Evolutionary conservation across 2,888 invertebrate genomes (phyloP).

Genomic region (Cephus spinipes): DNA sequence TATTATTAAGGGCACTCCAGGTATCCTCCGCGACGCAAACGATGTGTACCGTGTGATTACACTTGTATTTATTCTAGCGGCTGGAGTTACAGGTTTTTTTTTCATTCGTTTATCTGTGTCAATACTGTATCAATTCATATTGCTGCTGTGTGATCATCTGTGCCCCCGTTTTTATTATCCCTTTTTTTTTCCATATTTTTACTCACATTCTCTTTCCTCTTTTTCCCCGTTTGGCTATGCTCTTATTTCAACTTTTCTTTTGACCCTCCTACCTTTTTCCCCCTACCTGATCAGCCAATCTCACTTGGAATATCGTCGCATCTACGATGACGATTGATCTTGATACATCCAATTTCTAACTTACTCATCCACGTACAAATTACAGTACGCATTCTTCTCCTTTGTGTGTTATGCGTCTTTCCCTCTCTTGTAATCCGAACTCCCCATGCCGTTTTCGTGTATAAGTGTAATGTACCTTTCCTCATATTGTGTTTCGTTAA

Average conservation of each 20-base stretch:
- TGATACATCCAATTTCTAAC: background rate
- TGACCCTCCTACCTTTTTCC: background rate
- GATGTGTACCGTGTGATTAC: slow-evolving; percentile 35
- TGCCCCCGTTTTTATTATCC: slow-evolving; percentile 24
- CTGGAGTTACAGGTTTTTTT: slow-evolving; percentile 47
- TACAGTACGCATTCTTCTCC: background rate
- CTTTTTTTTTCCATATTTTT: background rate
- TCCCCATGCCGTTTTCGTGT: background rate
- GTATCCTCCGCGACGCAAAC: slow-evolving; percentile 29
- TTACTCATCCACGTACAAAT: background rate
- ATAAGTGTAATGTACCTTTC: background rate
- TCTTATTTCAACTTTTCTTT: background rate
- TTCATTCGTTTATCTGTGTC: slow-evolving; percentile 43
- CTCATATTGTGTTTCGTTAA: background rate
- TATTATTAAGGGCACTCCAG: slow-evolving; percentile 17
- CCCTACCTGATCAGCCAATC: background rate
- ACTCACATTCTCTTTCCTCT: background rate
- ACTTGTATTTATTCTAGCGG: slow-evolving; percentile 45
- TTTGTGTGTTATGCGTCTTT: background rate
- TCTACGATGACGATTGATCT: background rate
- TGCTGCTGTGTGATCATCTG: slow-evolving; percentile 60
- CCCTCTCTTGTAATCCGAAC: background rate
- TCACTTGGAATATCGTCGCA: background rate
- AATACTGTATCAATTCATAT: slow-evolving; percentile 67
- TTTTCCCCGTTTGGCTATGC: background rate